phyloP scores from a whole-genome alignment of 2,888 invertebrate genomes.

The Yponomeuta cagnagella region DNA sequence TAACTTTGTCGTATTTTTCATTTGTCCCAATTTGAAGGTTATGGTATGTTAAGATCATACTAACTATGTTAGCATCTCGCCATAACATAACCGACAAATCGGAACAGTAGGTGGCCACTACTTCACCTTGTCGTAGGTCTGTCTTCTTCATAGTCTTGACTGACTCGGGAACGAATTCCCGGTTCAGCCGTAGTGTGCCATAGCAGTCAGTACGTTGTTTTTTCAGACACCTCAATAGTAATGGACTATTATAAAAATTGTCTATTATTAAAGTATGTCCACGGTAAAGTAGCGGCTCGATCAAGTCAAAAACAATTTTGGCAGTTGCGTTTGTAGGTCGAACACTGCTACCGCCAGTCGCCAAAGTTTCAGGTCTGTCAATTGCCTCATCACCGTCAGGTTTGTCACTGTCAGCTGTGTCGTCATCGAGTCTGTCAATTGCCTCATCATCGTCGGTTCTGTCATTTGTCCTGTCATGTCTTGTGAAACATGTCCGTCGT shows the following conservation, averaged over 20 bases:
- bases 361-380: not conserved
- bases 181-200: constrained; percentile 25
- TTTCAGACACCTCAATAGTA: constrained; percentile 27
- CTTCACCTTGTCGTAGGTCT: constrained; percentile 25
- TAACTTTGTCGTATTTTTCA: constrained; percentile 7
- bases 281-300: constrained; percentile 22
- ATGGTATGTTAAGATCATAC: constrained; percentile 18
- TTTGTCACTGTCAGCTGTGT: constrained; percentile 6
- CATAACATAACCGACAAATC: constrained; percentile 45
- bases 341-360: constrained; percentile 5
- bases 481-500: not conserved
- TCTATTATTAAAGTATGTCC: constrained; percentile 26
- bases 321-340: constrained; percentile 24
- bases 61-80: constrained; percentile 27
- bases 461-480: constrained; percentile 14
- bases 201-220: constrained; percentile 22
- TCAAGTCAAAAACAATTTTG: constrained; percentile 24
- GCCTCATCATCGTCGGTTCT: constrained; percentile 11
- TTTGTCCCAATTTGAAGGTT: constrained; percentile 14
- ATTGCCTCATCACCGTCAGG: constrained; percentile 3
- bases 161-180: constrained; percentile 27
- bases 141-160: constrained; percentile 23
- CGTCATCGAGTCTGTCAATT: constrained; percentile 10
- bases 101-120: constrained; percentile 23
- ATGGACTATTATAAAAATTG: constrained; percentile 31